Evolutionary conservation across 2,888 invertebrate species (phyloP).

Genomic region (Baronia brevicornis): DNA sequence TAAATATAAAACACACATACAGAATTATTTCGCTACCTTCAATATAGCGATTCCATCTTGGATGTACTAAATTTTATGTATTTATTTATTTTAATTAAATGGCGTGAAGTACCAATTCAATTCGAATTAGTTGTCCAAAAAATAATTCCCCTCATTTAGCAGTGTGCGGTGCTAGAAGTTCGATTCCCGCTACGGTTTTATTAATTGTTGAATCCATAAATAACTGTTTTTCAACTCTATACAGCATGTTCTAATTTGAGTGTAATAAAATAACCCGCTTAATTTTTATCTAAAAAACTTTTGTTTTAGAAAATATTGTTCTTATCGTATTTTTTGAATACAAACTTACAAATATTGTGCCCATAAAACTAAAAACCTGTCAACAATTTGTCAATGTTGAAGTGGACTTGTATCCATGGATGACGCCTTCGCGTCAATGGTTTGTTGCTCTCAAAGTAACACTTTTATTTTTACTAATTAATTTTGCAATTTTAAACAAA

Average conservation of each 20-base stretch:
- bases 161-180: constrained; percentile 22
- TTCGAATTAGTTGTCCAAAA: constrained; percentile 44
- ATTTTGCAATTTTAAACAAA: no score
- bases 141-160: constrained; percentile 41
- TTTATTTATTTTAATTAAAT: constrained; percentile 30
- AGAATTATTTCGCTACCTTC: constrained; percentile 1
- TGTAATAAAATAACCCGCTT: constrained; percentile 5
- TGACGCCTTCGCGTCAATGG: no score
- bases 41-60: constrained; percentile 9
- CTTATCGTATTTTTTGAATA: no score
- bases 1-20: neutral
- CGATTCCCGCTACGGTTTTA: constrained; percentile 31
- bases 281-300: constrained; percentile 7
- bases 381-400: no score
- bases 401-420: no score
- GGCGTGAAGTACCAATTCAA: constrained; percentile 50
- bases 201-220: constrained; percentile 28
- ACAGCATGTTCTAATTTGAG: no score
- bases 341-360: no score
- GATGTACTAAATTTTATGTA: no score
- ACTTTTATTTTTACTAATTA: no score
- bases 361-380: no score
- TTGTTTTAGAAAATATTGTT: no score
- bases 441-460: no score
- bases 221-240: constrained; percentile 4